Evolutionary conservation across 2,797 vertebrate species (phyloP), one percentile per base, ranked within the genome.

Genomic region (Choloepus didactylus): DNA sequence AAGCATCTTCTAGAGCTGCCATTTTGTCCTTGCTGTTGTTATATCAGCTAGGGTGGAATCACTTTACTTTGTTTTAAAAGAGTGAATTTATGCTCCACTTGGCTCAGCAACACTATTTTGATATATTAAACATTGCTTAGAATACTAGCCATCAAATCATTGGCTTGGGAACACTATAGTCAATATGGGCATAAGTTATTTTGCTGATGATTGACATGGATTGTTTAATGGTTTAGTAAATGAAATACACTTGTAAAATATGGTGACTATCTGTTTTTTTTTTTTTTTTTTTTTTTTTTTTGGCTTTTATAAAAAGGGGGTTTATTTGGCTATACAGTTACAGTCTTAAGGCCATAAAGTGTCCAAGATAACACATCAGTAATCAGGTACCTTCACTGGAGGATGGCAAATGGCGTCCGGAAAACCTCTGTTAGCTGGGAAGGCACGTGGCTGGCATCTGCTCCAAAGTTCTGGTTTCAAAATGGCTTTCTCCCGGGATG

Each of bases 41-140:
- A 49, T 85, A 16, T 86, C 49, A 87, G 29, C n/a, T 44, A 49
- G 16, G 83, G 19, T 79, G 35, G 31, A 84, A 87, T 95, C 44
- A 89, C 14, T 91, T 80, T 59, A 38, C 35, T 29, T 91, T 93
- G 12, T 90, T 9, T 75, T 90, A 87, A 60, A 59, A 75, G 59
- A 96, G 12, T 70, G 92, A 93, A 69, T 82, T 80, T 80, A 41
- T 80, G 38, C 12, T 92, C 66, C 35, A 51, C 16, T 83, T 79
- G 64, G 29, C 66, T 79, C 44, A 70, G 41, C 25, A 79, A 46
- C 21, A 75, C 51, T 54, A 66, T 75, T 85, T 95, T 95, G 38
- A 49, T 86, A 81, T 9, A 44, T 25, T 89, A 44, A 46, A 27
- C 9, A 51, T 15, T 46, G 59, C 73, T 89, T 88, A 85, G 54